Evolutionary conservation across 2,113 vertebrate species (phyloP), one percentile per base, ranked within the genome.

Genomic region (Sylvilagus bachmani): DNA sequence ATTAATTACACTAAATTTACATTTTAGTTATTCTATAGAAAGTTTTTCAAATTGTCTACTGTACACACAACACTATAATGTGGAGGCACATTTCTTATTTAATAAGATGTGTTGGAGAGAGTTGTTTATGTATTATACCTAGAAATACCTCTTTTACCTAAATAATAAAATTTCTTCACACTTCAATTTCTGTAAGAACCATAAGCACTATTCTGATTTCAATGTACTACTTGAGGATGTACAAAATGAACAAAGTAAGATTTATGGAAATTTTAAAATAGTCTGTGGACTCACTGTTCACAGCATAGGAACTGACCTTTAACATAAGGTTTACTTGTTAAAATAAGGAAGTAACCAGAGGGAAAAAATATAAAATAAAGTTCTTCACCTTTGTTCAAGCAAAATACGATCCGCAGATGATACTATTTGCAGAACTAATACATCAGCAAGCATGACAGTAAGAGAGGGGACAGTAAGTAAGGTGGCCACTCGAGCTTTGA

Each of bases 221-320:
- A 1, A 73, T 67, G 61, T 77, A 80, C 73, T 91, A 79, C 66
- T 58, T 83, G 6, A 82, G 27, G 12, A 75, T 89, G 66, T 55
- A 11, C 21, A 92, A 90, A 79, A 82, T 75, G 14, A 71, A 70
- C 86, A 79, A 87, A 89, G 22, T 84, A 86, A 87, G 49, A 74
- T 36, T 64, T 92, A 82, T 3, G 25, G 27, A 90, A 91, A 85
- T 17, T 62, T 89, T 84, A 7, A 81, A 51, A 29, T 6, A 38
- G 7, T 82, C 16, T 29, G 21, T 64, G 83, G 88, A 71, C 12
- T 80, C n/a, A 24, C 2, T 51, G 12, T 36, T 74, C 75, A 80
- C 31, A n/a, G 29, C 22, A 55, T 1, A 80, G 74, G 9, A 73
- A 75, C 14, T 58, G 73, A 61, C 29, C 4, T 51, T 74, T 22